Evolutionary conservation across 2,888 invertebrate genomes (phyloP), one percentile per base, ranked within the genome.

Genomic region (Drosophila rellima): DNA sequence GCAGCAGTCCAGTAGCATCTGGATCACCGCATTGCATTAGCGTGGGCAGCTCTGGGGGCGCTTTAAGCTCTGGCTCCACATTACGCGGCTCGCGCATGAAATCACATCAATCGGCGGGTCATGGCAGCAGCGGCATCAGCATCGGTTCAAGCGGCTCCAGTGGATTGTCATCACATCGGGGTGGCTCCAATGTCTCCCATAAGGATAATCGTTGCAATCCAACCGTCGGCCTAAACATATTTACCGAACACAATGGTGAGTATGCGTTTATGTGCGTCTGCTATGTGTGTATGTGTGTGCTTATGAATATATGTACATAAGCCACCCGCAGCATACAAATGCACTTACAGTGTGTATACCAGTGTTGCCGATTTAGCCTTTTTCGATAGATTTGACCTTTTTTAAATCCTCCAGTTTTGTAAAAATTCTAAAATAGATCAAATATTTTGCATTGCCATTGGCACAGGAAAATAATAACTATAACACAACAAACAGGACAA

Each of bases 191-290:
- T 61, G 68, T 63, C 50, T 71, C 64, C 20, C 78, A 76, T 62
- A 89, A 97, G 94, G 97, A 97, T 94, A 95, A 96, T 92, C 95
- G 95, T 47, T 90, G 90, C 67, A 89, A 89, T 78, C 82, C 90
- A 56, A 78, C 82, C 63, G 95, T 96, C 90, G 96, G 97, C 91
- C 96, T 97, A 90, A 98, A 98, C 94, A 97, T 98, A 93, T 98
- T 98, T 93, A 97, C 97, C 40, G 98, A 98, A 94, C 98, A 98
- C 93, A 97, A 96, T 93, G 98, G 98, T 98, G 94, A 95, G 96
- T 94, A 77, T 61, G 23, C 50, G 39, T 54, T 23, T 59, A 37
- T 60, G 23, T 60, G 33, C 48, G 20, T 44, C 13, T 60, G 26
- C 39, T 60, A 17, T 60, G 51, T 59, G 29, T 29, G 7, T 17